Evolutionary conservation across 2,888 invertebrate genomes (phyloP).

Genomic region (Limnephilus rhombicus): DNA sequence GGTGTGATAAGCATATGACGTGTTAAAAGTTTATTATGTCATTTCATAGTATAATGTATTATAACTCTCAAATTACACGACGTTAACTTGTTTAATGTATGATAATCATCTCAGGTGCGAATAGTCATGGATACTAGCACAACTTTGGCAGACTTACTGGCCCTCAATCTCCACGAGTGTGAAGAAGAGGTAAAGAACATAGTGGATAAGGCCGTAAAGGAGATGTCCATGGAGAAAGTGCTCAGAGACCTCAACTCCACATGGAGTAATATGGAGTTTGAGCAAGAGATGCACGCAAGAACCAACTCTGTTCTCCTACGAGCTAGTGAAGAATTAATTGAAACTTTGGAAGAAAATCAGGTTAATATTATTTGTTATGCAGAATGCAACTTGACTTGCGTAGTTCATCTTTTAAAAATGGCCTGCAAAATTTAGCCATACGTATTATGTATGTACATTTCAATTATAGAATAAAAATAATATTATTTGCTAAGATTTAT

Average conservation of each 20-base stretch:
- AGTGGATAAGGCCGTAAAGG: slow-evolving; percentile 98
- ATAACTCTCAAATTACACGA: background rate
- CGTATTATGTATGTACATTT: too few relatives aligned
- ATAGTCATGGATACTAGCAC: slow-evolving; percentile 96
- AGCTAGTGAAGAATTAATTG: slow-evolving; percentile 96
- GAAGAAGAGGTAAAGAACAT: slow-evolving; percentile 98
- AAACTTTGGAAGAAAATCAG: slow-evolving; percentile 98
- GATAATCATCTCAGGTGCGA: slow-evolving; percentile 82
- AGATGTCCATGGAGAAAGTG: slow-evolving; percentile 98
- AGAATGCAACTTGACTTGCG: too few relatives aligned
- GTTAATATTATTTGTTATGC: slow-evolving; percentile 72
- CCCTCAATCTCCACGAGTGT: slow-evolving; percentile 95
- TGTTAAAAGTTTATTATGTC: slow-evolving; percentile 5
- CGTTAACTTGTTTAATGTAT: background rate
- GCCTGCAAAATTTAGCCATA: too few relatives aligned
- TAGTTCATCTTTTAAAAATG: too few relatives aligned
- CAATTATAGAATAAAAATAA: too few relatives aligned
- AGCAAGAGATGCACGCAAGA: slow-evolving; percentile 91
- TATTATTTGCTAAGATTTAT: too few relatives aligned
- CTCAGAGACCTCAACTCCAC: slow-evolving; percentile 93
- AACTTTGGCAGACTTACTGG: slow-evolving; percentile 93
- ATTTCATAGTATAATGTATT: background rate
- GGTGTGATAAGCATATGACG: background rate
- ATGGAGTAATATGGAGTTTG: slow-evolving; percentile 96
- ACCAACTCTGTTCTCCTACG: slow-evolving; percentile 92